Evolutionary conservation across 2,888 invertebrate genomes (phyloP), one percentile per base, ranked within the genome.

Genomic region (Diabrotica balteata): DNA sequence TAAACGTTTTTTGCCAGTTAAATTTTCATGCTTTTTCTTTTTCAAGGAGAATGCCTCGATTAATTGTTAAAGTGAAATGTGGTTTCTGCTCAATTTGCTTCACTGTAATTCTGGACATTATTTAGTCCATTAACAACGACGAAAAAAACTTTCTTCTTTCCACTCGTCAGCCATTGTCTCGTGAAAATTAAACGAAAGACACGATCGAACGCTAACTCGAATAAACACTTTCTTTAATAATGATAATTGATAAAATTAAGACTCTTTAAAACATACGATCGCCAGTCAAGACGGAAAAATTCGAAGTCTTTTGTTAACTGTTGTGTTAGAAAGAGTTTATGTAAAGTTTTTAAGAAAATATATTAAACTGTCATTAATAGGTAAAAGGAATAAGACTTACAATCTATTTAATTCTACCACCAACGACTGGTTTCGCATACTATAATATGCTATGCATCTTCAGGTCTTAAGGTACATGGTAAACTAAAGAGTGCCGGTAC

Each of bases 61-160:
- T 61, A 61, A 61, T 61, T 61, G 22, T 52, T 61, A 32, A 61
- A 61, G 53, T 17, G 55, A 61, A 61, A 61, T 61, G 53, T 32
- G n/a, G 61, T 61, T 61, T 61, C 52, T 47, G 53, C 53, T 61
- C 61, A 61, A 61, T 61, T 61, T 53, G 61, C 46, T 61, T 52
- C 61, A 53, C 61, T 61, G 32, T 46, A 61, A 60, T 61, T 61
- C 61, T 53, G 61, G 61, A 46, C 22, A 45, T 61, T 60, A 52
- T 50, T 59, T 60, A 60, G 60, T 53, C 46, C 61, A 61, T 61
- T 61, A 53, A 47, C 61, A 53, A 17, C n/a, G 8, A 51, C 32
- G 7, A 53, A 47, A 53, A 53, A 61, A 46, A 53, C 53, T 61
- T 61, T 53, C 53, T 61, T 53, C 53, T 61, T 53, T 61, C 11